Evolutionary conservation across 2,888 invertebrate genomes (phyloP).

Genomic region (Notocelia uddmanniana): DNA sequence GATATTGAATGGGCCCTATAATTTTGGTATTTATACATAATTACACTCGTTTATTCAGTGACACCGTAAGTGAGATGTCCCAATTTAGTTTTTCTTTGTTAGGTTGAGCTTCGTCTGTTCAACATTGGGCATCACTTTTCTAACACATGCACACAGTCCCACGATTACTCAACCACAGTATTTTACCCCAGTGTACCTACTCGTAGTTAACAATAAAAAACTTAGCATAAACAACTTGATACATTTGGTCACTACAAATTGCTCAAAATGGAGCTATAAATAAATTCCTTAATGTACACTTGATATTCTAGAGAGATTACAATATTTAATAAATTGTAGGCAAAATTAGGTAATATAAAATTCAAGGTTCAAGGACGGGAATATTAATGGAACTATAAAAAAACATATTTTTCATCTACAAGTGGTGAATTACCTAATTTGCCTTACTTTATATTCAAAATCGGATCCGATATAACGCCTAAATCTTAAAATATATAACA

Average conservation of each 20-base stretch:
- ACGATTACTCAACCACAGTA: background rate
- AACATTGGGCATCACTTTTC: background rate
- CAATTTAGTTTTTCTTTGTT: no score
- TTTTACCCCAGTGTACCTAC: background rate
- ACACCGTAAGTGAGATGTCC: no score
- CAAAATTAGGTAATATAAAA: background rate
- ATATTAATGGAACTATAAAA: background rate
- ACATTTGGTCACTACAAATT: conserved; percentile 14
- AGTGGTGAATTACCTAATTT: background rate
- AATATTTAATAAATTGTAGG: background rate
- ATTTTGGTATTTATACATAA: no score
- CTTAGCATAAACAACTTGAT: conserved; percentile 1
- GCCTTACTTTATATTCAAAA: background rate
- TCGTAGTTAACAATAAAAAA: conserved; percentile 14
- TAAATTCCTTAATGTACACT: background rate
- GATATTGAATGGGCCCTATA: no score
- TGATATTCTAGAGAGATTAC: background rate
- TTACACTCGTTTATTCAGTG: no score
- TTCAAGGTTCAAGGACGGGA: background rate
- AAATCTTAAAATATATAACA: conserved; percentile 20
- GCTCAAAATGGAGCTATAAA: conserved; percentile 25
- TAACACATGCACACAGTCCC: background rate
- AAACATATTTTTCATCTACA: no score
- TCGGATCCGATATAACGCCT: conserved; percentile 1
- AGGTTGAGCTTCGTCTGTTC: no score